Conservation (phyloP, 2,113 vertebrate species). For the Phyllostomus discolor region DNA sequence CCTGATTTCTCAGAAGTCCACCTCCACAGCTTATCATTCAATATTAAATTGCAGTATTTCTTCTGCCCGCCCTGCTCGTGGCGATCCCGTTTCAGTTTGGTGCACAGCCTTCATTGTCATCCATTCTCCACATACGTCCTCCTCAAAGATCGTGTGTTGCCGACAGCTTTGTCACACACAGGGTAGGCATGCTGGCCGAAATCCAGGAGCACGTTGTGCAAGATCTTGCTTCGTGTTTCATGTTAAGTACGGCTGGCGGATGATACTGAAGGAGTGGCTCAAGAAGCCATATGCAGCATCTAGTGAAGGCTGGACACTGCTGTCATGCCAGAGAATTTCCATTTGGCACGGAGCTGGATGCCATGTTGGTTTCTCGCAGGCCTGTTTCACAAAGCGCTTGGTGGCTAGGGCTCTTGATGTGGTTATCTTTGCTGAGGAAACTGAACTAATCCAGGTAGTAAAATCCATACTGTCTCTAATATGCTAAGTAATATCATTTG, state of each 20-base stretch:
- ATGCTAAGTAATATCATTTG: constrained; percentile 6
- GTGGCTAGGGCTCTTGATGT: not conserved
- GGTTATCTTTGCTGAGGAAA: constrained; percentile 15
- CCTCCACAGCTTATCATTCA: constrained; percentile 27
- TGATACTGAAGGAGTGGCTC: not conserved
- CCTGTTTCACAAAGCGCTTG: not conserved
- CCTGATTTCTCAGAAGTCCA: constrained; percentile 52
- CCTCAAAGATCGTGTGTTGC: constrained; percentile 27
- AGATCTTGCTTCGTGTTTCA: constrained; percentile 14
- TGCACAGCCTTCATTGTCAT: not conserved
- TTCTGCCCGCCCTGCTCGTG: constrained; percentile 53
- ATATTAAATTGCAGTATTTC: constrained; percentile 40
- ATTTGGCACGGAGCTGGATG: not conserved
- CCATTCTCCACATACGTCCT: constrained; percentile 49
- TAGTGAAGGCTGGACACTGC: not conserved
- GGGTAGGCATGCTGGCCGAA: constrained; percentile 45
- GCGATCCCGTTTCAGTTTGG: constrained; percentile 33
- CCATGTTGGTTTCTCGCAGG: not conserved
- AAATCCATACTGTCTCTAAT: constrained; percentile 1
- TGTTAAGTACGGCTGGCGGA: not conserved
- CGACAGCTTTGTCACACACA: constrained; percentile 18
- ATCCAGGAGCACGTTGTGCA: constrained; percentile 53
- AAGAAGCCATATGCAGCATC: not conserved
- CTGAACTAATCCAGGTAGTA: constrained; percentile 9
- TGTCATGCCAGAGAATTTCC: not conserved